These are phyloP conservation scores for Dendrocincla fuliginosa DNA, from an alignment of 2,797 vertebrate species.

Conservation along the genomic window DNA sequence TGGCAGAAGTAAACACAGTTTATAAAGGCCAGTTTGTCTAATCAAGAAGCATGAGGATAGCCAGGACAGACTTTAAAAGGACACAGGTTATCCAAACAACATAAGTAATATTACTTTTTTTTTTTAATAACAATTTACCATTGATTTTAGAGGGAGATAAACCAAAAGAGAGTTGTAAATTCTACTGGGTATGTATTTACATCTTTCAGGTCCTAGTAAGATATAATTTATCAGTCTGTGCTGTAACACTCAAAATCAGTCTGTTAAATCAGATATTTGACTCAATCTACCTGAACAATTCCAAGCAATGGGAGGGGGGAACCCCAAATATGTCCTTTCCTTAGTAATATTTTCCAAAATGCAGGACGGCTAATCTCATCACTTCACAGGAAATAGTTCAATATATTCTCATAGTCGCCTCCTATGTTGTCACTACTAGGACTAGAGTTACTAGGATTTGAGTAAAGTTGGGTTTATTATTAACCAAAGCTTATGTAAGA, in stretches of 20 bases:
- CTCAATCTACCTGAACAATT: not conserved
- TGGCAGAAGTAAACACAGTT: constrained; percentile 16
- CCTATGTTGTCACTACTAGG: not conserved
- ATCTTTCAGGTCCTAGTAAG: not conserved
- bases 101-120: not conserved
- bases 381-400: not conserved
- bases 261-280: not conserved
- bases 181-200: not conserved
- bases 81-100: not conserved
- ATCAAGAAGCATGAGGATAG: not conserved
- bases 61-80: not conserved
- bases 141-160: not conserved
- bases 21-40: constrained; percentile 2
- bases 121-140: not conserved
- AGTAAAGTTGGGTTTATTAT: constrained; percentile 50
- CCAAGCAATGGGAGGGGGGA: not conserved
- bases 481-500: constrained; percentile 49
- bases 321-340: not conserved
- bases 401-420: not conserved
- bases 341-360: not conserved
- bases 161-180: not conserved
- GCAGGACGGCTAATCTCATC: not conserved
- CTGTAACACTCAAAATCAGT: not conserved
- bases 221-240: not conserved
- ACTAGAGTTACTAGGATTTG: constrained; percentile 29